Percentiles rank a stretch among this genome's conserved stretches.
These are phyloP conservation scores for Epizoanthus illoricatus DNA, from an alignment of 92 coral and sea anemone species.

Conservation along the genomic window DNA sequence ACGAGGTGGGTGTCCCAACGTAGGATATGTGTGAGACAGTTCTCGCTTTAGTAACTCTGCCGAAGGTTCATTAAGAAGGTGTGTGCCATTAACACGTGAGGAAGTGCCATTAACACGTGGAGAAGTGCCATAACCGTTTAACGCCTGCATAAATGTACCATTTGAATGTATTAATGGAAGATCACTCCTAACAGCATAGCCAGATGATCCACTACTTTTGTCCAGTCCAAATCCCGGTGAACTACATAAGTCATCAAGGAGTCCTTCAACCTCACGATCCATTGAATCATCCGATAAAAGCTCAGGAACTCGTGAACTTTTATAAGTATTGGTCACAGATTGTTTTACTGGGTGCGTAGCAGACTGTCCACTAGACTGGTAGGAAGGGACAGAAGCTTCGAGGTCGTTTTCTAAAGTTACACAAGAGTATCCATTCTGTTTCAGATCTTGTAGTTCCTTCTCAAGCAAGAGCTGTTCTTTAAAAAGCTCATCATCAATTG, in stretches of 20 bases:
- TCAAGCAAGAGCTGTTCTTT: constrained; percentile 80
- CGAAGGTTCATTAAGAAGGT: not conserved
- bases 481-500: constrained; percentile 34
- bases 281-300: constrained; percentile 72
- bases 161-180: not conserved
- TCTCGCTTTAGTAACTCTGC: not conserved
- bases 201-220: not conserved
- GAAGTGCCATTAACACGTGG: not conserved
- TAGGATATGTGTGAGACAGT: not conserved
- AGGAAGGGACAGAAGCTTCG: not conserved
- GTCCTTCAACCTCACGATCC: constrained; percentile 78
- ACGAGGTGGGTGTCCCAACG: not conserved
- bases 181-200: not conserved
- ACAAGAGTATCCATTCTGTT: constrained; percentile 29
- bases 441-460: constrained; percentile 67
- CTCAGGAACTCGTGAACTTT: constrained; percentile 36
- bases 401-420: not conserved
- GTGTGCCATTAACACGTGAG: constrained; percentile 3
- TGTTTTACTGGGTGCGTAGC: not conserved
- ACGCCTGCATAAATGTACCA: not conserved
- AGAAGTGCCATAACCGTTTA: no score
- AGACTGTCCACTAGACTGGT: not conserved
- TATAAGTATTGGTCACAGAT: not conserved
- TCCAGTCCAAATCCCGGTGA: not conserved
- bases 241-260: constrained; percentile 36